A percentile compares a stretch with the other conserved stretches of the same genome.
These are phyloP conservation scores for Plotosus lineatus DNA, from an alignment of 2,113 vertebrate genomes.

Conservation along the genomic window DNA sequence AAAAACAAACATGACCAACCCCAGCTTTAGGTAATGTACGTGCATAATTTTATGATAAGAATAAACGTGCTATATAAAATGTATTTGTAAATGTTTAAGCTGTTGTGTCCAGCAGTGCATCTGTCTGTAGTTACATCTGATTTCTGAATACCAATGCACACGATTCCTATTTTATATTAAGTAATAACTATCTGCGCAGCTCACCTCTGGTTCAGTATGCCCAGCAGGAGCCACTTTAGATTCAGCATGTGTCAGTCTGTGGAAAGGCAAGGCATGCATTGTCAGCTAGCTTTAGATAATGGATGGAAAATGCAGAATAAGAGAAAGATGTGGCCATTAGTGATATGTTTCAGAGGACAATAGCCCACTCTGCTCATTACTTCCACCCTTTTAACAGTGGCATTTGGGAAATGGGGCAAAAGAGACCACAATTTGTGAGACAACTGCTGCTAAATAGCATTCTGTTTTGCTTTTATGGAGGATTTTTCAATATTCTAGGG, in stretches of 20 bases:
- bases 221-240: not conserved
- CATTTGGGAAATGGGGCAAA: conserved; percentile 18
- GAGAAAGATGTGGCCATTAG: not conserved
- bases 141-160: not conserved
- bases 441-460: not conserved
- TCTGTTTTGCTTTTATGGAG: not conserved
- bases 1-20: too few relatives aligned
- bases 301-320: not conserved
- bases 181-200: not conserved
- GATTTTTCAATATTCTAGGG: not conserved
- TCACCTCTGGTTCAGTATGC: not conserved
- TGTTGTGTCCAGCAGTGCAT: not conserved
- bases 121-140: too few relatives aligned
- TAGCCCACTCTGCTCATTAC: conserved; percentile 11
- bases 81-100: not conserved
- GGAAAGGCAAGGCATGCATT: not conserved
- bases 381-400: not conserved
- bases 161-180: not conserved
- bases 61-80: not conserved
- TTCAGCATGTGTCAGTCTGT: not conserved
- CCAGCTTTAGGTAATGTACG: too few relatives aligned
- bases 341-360: not conserved
- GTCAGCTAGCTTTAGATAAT: not conserved
- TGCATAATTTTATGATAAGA: not conserved
- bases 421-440: not conserved